Percentiles rank a stretch among this genome's conserved stretches.
These are phyloP conservation scores for Anthonomus grandis DNA, from an alignment of 1,140 invertebrate genomes.

Conservation along the genomic window DNA sequence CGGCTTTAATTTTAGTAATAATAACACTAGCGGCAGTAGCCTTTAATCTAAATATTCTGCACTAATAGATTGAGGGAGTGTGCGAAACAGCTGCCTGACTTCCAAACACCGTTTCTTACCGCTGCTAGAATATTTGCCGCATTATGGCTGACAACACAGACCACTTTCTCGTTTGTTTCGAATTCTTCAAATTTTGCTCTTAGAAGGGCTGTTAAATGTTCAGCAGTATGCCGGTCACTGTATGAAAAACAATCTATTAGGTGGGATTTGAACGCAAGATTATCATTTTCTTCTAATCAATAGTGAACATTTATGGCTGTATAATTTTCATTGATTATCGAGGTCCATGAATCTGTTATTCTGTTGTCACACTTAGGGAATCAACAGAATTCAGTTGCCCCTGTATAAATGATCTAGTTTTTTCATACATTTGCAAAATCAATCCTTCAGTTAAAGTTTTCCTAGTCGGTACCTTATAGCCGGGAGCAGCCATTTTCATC, in stretches of 20 bases:
- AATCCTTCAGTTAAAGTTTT: conserved; percentile 6
- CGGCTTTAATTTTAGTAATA: conserved; percentile 10
- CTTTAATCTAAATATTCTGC: conserved; percentile 6
- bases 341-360: conserved; percentile 11
- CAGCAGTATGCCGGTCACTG: conserved; percentile 8
- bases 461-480: conserved; percentile 7
- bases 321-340: conserved; percentile 12
- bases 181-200: conserved; percentile 5
- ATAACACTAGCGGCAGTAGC: neutral
- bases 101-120: neutral
- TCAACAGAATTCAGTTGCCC: neutral
- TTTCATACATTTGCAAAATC: neutral
- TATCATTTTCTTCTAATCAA: neutral
- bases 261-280: neutral
- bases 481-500: conserved; percentile 3
- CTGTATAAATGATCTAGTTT: neutral
- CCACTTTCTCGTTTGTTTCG: conserved; percentile 7
- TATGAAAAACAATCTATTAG: conserved; percentile 6
- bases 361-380: conserved; percentile 2
- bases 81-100: conserved; percentile 9
- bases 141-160: conserved; percentile 11
- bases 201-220: neutral
- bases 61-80: conserved; percentile 13
- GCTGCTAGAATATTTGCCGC: conserved; percentile 18
- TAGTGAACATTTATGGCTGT: conserved; percentile 10